phyloP scores from a whole-genome alignment of 2,113 vertebrate species.

The Mugil cephalus region DNA sequence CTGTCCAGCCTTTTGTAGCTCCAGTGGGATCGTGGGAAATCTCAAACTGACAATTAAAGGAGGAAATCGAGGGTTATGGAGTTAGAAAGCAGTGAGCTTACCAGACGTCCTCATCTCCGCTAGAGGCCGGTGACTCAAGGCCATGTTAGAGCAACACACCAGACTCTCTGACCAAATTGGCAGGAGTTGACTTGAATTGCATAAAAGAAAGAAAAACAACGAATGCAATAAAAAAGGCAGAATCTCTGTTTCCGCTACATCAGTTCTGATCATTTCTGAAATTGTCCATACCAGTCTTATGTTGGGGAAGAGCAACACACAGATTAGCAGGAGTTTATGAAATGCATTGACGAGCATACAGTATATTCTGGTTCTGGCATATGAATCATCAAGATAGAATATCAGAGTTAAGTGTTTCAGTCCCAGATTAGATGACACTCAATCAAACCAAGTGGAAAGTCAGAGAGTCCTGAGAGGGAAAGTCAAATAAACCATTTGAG shows the following conservation, averaged over 20 bases:
- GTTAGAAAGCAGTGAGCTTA: background rate
- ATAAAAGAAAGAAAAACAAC: too few species aligned
- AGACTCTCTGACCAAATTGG: background rate
- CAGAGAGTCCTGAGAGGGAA: background rate
- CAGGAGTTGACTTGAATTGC: background rate
- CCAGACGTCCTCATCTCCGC: background rate
- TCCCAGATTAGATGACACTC: background rate
- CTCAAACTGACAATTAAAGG: slow-evolving; percentile 2
- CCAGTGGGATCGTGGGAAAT: background rate
- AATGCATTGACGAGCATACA: background rate
- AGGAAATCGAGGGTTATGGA: background rate
- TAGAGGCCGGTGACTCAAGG: background rate
- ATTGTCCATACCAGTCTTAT: too few species aligned
- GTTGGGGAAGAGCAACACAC: too few species aligned
- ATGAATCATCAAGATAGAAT: too few species aligned
- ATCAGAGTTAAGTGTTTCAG: background rate
- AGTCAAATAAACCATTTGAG: slow-evolving; percentile 1
- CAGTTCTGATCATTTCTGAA: background rate
- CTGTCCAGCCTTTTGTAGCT: background rate
- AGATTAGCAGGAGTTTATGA: background rate
- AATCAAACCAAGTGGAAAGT: background rate
- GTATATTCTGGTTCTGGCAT: background rate
- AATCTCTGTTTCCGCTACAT: background rate
- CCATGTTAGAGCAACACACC: background rate
- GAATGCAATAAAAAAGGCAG: background rate